Evolutionary conservation across 2,888 invertebrate genomes (phyloP), one percentile per base, ranked within the genome.

Genomic region (Drosophila putrida): DNA sequence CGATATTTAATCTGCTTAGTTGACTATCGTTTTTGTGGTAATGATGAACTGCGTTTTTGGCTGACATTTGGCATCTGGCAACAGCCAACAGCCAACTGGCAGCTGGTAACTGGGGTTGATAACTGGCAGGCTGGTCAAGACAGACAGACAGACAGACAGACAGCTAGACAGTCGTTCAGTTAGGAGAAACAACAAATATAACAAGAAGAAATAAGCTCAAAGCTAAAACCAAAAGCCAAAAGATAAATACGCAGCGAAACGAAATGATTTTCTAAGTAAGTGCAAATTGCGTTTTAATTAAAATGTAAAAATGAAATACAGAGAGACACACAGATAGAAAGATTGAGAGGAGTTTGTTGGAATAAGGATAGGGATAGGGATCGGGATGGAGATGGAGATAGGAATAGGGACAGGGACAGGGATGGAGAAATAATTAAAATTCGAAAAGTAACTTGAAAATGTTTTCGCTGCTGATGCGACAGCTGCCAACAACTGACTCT

Each of bases 261-360:
- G 71, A 88, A 88, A 88, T 88, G 75, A 86, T 88, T 88, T 80
- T 75, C 83, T 83, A 88, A 83, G 89, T 83, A 83, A 83, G 83
- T 86, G 83, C 80, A 88, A 83, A 83, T 86, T 83, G 83, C 78
- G 83, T 88, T 88, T 86, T 88, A 83, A 83, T 88, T 83, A 83
- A 83, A 83, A 83, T 83, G 89, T 88, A 79, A 83, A 83, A 83
- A 88, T 86, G 82, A 85, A 82, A 69, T 76, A 88, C 78, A 62
- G 44, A 76, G 43, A 27, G 9, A 58, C 20, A 58, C n/a, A 31
- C 28, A 10, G 38, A 43, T 20, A 25, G 35, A 28, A 38, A 33
- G 25, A 11, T 13, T 2, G 39, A 6, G 27, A 36, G 38, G 27
- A 41, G 36, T 36, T 41, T 13, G 33, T 15, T 15, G 28, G 9